These are phyloP conservation scores for Phrynocephalus guinanensis DNA, from an alignment of 2,797 vertebrate species.

Conservation along the genomic window DNA sequence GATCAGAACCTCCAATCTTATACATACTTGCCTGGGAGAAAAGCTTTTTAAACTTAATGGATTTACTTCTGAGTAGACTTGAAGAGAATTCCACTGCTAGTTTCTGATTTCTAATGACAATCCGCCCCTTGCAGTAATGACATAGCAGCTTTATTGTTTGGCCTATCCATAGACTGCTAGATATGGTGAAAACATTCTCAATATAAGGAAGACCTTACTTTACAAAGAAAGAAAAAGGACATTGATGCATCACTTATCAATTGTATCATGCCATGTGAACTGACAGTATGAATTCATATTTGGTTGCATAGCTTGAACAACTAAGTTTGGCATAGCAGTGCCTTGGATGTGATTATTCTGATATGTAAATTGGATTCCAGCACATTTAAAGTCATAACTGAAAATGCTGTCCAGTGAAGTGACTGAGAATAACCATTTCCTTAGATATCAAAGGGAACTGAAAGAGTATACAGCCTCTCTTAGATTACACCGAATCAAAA, in stretches of 20 bases:
- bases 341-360: not conserved
- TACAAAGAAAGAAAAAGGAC: not conserved
- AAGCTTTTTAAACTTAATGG: not conserved
- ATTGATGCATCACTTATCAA: not conserved
- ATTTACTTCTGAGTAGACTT: not conserved
- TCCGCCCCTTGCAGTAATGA: not conserved
- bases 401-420: constrained; percentile 17
- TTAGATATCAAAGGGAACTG: constrained; percentile 23
- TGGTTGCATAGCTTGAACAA: not conserved
- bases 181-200: not conserved
- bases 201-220: not conserved
- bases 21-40: too few relatives aligned
- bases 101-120: not conserved
- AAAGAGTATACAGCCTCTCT: constrained; percentile 33
- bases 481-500: not conserved
- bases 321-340: not conserved
- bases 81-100: not conserved
- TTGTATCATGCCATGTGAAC: not conserved
- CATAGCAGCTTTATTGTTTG: not conserved
- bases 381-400: not conserved
- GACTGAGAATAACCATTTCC: not conserved
- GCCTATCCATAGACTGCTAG: not conserved
- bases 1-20: not conserved
- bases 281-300: not conserved
- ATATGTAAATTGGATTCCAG: constrained; percentile 19